phyloP scores from a whole-genome alignment of 1,140 invertebrate genomes.

The Sarcophaga peregrina region DNA sequence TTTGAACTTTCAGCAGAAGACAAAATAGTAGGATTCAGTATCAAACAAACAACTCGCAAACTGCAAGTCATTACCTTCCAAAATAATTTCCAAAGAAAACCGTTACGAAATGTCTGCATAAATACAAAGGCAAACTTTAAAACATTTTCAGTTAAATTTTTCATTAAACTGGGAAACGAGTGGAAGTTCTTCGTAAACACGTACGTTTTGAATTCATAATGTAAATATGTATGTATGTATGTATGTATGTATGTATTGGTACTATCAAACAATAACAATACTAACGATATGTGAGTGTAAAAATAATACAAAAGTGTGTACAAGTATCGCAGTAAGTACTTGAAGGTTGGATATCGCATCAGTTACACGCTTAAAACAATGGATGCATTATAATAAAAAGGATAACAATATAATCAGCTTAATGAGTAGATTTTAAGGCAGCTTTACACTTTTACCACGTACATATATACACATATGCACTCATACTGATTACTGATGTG shows the following conservation, averaged over 20 bases:
- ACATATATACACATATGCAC: not conserved
- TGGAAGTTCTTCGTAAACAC: too few species aligned
- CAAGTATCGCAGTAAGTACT: not conserved
- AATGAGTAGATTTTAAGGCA: conserved; percentile 44
- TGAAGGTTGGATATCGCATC: conserved; percentile 20
- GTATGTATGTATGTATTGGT: not conserved
- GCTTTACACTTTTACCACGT: conserved; percentile 35
- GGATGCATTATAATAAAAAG: conserved; percentile 66
- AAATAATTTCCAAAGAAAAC: not conserved
- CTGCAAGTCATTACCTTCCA: too few species aligned
- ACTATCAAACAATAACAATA: not conserved
- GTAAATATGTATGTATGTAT: too few species aligned
- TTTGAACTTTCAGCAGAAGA: too few species aligned
- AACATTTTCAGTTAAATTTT: too few species aligned
- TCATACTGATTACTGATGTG: not conserved
- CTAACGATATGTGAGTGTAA: not conserved
- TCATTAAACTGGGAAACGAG: too few species aligned
- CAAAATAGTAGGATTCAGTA: too few species aligned
- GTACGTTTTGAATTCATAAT: too few species aligned
- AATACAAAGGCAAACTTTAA: not conserved
- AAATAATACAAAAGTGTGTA: not conserved
- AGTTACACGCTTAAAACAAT: conserved; percentile 42
- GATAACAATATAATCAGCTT: conserved; percentile 66
- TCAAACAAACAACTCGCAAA: too few species aligned
- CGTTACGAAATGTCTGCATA: not conserved